phyloP scores from a whole-genome alignment of 1,140 invertebrate species.

The Paramacrobiotus metropolitanus region DNA sequence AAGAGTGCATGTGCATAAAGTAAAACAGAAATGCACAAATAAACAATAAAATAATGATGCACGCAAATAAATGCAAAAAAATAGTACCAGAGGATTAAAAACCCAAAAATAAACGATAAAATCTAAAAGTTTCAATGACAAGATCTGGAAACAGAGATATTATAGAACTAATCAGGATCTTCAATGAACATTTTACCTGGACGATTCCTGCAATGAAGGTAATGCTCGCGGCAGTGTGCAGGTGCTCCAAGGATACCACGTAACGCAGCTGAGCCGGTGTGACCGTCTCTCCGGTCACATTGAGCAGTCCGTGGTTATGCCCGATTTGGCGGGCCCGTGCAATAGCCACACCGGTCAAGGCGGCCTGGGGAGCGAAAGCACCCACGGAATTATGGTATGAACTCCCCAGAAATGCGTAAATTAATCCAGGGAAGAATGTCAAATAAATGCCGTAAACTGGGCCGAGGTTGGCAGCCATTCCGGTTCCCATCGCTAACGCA shows the following conservation, averaged over 20 bases:
- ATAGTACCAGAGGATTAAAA: too few species aligned
- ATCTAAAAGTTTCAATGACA: not conserved
- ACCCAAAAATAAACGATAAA: too few species aligned
- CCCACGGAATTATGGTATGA: not conserved
- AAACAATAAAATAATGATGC: too few species aligned
- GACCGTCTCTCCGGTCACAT: not conserved
- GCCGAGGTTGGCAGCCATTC: not conserved
- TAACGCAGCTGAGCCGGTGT: not conserved
- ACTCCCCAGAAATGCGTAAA: not conserved
- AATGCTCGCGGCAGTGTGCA: not conserved
- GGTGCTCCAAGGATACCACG: not conserved
- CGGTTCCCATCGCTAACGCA: not conserved
- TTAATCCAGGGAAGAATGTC: not conserved
- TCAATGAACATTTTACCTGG: not conserved
- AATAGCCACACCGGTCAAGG: not conserved
- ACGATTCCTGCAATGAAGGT: not conserved
- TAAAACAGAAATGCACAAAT: too few species aligned
- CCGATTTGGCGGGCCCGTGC: not conserved
- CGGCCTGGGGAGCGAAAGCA: not conserved
- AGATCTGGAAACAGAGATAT: not conserved
- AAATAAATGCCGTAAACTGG: not conserved
- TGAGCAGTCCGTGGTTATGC: not conserved
- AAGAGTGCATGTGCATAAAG: too few species aligned
- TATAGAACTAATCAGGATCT: too few species aligned
- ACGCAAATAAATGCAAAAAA: too few species aligned